These are phyloP conservation scores for Metopolophium dirhodum DNA, from an alignment of 1,140 invertebrate species.

Conservation along the genomic window DNA sequence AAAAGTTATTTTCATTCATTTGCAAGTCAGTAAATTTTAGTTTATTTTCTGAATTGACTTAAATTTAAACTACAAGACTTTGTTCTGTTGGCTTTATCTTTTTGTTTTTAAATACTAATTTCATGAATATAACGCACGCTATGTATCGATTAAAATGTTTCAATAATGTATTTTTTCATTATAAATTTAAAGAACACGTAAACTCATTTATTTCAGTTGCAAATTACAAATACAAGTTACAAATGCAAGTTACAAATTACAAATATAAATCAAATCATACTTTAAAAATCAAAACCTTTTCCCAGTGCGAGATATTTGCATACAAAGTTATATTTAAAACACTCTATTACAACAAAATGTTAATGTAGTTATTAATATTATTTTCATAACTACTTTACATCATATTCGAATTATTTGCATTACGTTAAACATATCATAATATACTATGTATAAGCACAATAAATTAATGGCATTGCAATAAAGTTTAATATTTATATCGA, in stretches of 20 bases:
- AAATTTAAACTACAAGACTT: not conserved
- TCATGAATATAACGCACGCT: not conserved
- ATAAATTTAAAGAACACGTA: not conserved
- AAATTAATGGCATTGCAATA: not conserved
- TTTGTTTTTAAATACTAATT: slow-evolving; percentile 13
- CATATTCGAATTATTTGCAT: not conserved
- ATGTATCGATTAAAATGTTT: not conserved
- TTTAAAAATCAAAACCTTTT: not conserved
- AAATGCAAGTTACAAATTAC: too few relatives aligned
- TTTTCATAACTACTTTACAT: not conserved
- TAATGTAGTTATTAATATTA: not conserved
- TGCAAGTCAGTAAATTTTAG: not conserved
- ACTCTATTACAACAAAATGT: not conserved
- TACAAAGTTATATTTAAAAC: not conserved
- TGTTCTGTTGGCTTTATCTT: not conserved
- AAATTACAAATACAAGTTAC: too few relatives aligned
- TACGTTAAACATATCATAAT: not conserved
- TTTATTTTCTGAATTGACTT: not conserved
- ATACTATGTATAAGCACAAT: not conserved
- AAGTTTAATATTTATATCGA: not conserved
- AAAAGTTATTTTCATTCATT: slow-evolving; percentile 9
- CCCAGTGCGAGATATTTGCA: not conserved
- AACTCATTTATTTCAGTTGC: not conserved
- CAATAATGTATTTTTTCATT: not conserved
- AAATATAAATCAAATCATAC: not conserved